Base-by-base conservation (phyloP, 2,797 vertebrate genomes). In the Crocodylus rhombifer region DNA sequence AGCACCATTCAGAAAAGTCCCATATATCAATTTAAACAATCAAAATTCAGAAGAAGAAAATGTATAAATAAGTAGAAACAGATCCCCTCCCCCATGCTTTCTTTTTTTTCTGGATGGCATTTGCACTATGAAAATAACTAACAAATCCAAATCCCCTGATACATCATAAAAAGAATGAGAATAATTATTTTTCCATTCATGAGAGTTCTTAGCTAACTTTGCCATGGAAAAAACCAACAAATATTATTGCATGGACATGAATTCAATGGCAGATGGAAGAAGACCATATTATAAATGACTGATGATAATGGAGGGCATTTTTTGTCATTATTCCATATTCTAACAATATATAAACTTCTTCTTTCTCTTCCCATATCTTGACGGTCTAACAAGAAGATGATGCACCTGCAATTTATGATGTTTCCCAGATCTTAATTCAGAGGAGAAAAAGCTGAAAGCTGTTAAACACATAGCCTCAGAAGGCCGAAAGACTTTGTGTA, bases 381-480 rank as follows among this genome's bases (percentile, higher is more conserved):
- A 71, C 62, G 91, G 83, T 90, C 86, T 80, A 87, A 82, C 57
- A 79, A 87, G 82, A 96, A 90, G 89, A 33, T 79, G 83, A 87
- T 96, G 77, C 93, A 97, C 95, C 96, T 98, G 96, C 92, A 80
- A 85, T 75, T 90, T 84, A 65, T 95, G 81, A 92, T 91, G 84
- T 74, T 87, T 95, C 91, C 86, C 77, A 88, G 33, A 82, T 92
- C 75, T 88, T 60, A 73, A 23, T 91, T 96, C 88, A 94, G 58
- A 80, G 84, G 80, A 93, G 86, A 90, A 91, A 89, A 89, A 95
- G 67, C 73, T 96, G n/a, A 95, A 90, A 92, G 30, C 73, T 84
- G 77, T 57, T 91, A 69, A 95, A n/a, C 77, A 95, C 69, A 93
- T 7, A 60, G 21, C 71, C 84, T 96, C 87, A 91, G 84, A 93